Evolutionary conservation across 2,888 invertebrate genomes (phyloP), one percentile per base, ranked within the genome.

Genomic region (Hartigia nigra): DNA sequence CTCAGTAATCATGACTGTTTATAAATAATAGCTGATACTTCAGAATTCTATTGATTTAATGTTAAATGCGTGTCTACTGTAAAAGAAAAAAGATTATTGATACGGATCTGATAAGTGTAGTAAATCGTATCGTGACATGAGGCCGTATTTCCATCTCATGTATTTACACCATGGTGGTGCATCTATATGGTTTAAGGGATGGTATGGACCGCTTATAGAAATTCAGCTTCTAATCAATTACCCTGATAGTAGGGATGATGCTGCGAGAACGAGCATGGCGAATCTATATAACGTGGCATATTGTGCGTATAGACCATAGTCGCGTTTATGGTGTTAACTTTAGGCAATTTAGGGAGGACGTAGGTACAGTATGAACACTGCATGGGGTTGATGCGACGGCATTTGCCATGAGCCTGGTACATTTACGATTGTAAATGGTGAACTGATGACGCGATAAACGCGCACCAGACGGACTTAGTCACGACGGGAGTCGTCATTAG

Each of bases 51-150:
- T 39, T 23, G 39, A 39, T 23, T 39, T 39, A 5, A 39, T 1
- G 9, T 2, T 35, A 32, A 72, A 12, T 32, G 5, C 23, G 2
- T 4, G 31, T 5, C 4, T 32, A 11, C 12, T 72, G 72, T 32
- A 34, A 72, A 72, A 12, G 2, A 3, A 31, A 14, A 12, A 12
- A 14, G 4, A 69, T 69, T 14, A 75, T 36, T 31, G 75, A 12
- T n/a, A 5, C 36, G 0, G 11, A 75, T 12, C 37, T 32, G 12
- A 23, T 23, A 5, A 75, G 81, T 84, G 86, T 84, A 80, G 85
- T 87, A 86, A 90, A 90, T 89, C 81, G 79, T 89, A 89, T 86
- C 82, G 85, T 81, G 86, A 85, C 88, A 88, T 88, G 86, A 84
- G 88, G 87, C 39, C 39, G 86, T 80, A 80, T 82, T 86, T 83